Percentiles rank a stretch among this genome's conserved stretches.
These are phyloP conservation scores for Ctenosaura bakeri DNA, from an alignment of 2,797 vertebrate genomes.

Conservation along the genomic window DNA sequence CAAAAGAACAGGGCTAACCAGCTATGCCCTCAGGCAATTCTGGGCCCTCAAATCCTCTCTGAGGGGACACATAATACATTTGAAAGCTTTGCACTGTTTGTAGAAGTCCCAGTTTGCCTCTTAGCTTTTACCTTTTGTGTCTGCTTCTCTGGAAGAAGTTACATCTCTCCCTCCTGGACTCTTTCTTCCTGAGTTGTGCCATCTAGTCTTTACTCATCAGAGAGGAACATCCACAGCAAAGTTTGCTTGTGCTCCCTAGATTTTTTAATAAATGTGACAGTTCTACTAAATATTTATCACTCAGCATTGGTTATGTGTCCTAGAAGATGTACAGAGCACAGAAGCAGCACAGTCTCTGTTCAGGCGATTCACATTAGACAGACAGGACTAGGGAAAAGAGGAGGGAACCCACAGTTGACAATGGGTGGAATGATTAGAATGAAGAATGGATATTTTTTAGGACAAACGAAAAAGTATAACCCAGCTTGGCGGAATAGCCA, in stretches of 20 bases:
- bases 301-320: neutral
- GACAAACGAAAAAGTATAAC: neutral
- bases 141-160: neutral
- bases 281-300: neutral
- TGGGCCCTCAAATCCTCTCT: neutral
- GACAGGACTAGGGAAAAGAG: neutral
- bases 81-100: neutral
- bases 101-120: neutral
- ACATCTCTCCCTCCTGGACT: neutral
- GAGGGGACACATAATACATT: neutral
- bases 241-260: neutral
- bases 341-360: neutral
- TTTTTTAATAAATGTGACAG: neutral
- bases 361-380: neutral
- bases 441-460: neutral
- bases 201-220: neutral
- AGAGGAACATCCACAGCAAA: neutral
- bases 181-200: neutral
- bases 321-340: neutral
- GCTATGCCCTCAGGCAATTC: neutral
- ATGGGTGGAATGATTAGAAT: too few relatives aligned
- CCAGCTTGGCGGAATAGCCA: too few relatives aligned
- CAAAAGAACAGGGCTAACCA: neutral
- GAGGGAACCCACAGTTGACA: neutral
- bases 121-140: neutral